A percentile compares a stretch with the other conserved stretches of the same genome.
phyloP scores from a whole-genome alignment of 2,797 vertebrate species.

The Naso thynnoides region DNA sequence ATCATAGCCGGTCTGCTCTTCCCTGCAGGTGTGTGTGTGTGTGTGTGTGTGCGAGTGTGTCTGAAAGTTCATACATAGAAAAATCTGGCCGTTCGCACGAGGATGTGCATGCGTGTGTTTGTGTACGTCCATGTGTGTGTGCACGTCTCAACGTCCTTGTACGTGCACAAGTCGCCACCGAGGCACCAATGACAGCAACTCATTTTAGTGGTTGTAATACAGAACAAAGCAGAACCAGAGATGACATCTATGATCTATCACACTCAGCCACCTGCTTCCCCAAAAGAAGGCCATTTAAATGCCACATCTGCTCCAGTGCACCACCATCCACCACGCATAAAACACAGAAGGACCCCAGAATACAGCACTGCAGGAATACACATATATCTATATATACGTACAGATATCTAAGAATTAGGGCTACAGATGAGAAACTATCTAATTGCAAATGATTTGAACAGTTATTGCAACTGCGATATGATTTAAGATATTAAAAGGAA shows the following conservation, averaged over 20 bases:
- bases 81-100: slow-evolving; percentile 14
- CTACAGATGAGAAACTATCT: too few relatives aligned
- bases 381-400: slow-evolving; percentile 9
- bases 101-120: background rate
- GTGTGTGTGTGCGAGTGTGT: background rate
- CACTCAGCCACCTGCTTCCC: slow-evolving; percentile 81
- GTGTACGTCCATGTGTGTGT: background rate
- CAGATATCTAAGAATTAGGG: too few relatives aligned
- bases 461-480: too few relatives aligned
- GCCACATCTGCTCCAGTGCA: slow-evolving; percentile 75
- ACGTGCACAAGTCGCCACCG: background rate
- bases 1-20: slow-evolving; percentile 51
- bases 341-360: slow-evolving; percentile 35
- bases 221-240: slow-evolving; percentile 69
- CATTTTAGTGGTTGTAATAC: slow-evolving; percentile 64
- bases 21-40: slow-evolving; percentile 15
- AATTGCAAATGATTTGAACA: too few relatives aligned
- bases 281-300: slow-evolving; percentile 81
- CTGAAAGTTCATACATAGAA: background rate
- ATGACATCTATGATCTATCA: slow-evolving; percentile 83
- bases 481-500: too few relatives aligned
- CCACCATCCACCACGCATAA: slow-evolving; percentile 46
- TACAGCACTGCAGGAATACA: slow-evolving; percentile 26
- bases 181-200: slow-evolving; percentile 55
- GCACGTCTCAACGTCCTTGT: slow-evolving; percentile 16